Evolutionary conservation across 2,888 invertebrate species (phyloP).

Genomic region (Orthonychiurus folsomi): DNA sequence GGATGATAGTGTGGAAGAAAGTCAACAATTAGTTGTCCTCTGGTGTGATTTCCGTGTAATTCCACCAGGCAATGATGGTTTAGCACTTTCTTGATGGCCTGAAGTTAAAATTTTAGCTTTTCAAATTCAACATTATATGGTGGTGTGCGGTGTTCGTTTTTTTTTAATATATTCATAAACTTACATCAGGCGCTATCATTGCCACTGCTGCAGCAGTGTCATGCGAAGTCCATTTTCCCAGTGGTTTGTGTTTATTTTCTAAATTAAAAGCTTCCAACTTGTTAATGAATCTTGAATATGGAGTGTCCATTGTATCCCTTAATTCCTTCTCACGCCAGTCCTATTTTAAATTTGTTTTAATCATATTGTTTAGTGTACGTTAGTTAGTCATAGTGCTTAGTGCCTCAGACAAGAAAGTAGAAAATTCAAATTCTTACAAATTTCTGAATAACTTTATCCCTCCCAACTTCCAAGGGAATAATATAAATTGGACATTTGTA

Average conservation of each 20-base stretch:
- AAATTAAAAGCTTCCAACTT: not conserved
- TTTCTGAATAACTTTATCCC: slow-evolving; percentile 12
- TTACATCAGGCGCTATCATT: slow-evolving; percentile 6
- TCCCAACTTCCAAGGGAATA: slow-evolving; percentile 46
- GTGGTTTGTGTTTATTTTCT: not conserved
- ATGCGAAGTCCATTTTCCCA: slow-evolving; percentile 2
- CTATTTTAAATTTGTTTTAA: too few species aligned
- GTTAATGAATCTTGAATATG: slow-evolving; percentile 4
- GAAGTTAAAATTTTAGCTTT: not conserved
- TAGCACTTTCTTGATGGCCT: not conserved
- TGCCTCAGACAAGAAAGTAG: not conserved
- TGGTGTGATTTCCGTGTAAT: slow-evolving; percentile 3
- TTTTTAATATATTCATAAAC: not conserved
- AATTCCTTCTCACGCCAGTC: not conserved
- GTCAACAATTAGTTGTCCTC: slow-evolving; percentile 11
- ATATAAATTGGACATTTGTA: slow-evolving; percentile 44
- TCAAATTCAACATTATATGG: too few species aligned
- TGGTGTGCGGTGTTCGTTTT: not conserved
- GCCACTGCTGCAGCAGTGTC: slow-evolving; percentile 6
- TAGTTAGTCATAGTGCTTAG: not conserved
- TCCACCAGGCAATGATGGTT: slow-evolving; percentile 6
- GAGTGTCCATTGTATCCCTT: not conserved
- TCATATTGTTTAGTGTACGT: too few species aligned
- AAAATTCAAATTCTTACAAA: not conserved
- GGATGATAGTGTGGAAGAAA: not conserved